A percentile compares a stretch with the other conserved stretches of the same genome.
Conservation (phyloP, 1,140 invertebrate species). For the Kradibia gibbosae region DNA sequence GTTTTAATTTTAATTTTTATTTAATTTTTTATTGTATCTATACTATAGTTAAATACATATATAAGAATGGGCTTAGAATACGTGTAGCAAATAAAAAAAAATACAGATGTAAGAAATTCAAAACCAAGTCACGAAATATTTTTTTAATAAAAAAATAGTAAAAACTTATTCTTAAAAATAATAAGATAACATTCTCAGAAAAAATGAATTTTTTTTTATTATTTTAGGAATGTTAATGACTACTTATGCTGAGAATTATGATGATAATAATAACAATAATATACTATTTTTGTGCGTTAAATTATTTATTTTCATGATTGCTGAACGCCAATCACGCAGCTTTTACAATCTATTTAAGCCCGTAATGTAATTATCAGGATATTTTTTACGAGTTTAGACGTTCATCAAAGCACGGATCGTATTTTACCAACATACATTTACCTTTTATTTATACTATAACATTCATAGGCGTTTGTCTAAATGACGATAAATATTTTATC, state of each 20-base stretch:
- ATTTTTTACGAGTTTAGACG: constrained; percentile 35
- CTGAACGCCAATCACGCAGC: constrained; percentile 46
- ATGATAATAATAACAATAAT: background rate
- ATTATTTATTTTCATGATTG: constrained; percentile 50
- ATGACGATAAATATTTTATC: constrained; percentile 50
- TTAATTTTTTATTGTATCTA: too few relatives aligned
- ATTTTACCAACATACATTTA: constrained; percentile 29
- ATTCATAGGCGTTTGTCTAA: constrained; percentile 47
- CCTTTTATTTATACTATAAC: constrained; percentile 47
- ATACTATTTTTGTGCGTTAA: constrained; percentile 48
- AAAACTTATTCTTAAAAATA: background rate
- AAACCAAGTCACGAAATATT: too few relatives aligned
- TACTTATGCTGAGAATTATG: too few relatives aligned
- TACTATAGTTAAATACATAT: too few relatives aligned
- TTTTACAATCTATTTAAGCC: constrained; percentile 47
- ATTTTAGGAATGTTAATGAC: too few relatives aligned
- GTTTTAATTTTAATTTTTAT: too few relatives aligned
- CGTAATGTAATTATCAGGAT: constrained; percentile 41
- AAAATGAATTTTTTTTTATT: too few relatives aligned
- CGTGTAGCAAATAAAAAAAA: too few relatives aligned
- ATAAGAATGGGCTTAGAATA: too few relatives aligned
- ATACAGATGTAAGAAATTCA: too few relatives aligned
- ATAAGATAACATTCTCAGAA: too few relatives aligned
- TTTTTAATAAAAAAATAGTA: too few relatives aligned
- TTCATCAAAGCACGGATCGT: constrained; percentile 35